Percentiles rank a stretch among this genome's conserved stretches.
Conservation (phyloP, 2,113 vertebrate genomes). For the Myrmecophaga tridactyla region DNA sequence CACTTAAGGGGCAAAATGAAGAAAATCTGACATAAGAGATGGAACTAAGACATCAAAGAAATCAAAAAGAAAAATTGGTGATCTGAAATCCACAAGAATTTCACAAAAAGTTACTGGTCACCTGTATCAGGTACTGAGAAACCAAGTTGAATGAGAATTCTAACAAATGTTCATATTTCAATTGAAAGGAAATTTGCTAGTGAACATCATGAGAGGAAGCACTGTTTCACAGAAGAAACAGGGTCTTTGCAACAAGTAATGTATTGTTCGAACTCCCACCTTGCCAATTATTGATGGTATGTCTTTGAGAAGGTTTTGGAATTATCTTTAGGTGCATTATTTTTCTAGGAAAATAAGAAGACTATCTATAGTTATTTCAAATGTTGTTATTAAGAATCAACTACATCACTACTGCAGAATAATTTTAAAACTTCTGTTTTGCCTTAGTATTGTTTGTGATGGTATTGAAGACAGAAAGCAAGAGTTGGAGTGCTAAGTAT, state of each 20-base stretch:
- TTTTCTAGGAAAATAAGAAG: not conserved
- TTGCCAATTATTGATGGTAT: not conserved
- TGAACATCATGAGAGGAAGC: not conserved
- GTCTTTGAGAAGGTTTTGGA: not conserved
- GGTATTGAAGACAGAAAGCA: not conserved
- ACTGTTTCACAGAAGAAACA: not conserved
- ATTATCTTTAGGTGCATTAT: not conserved
- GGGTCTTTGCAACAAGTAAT: not conserved
- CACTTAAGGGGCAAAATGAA: not conserved
- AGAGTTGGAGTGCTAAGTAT: not conserved
- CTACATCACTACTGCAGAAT: not conserved
- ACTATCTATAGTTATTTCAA: not conserved
- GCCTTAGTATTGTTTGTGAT: not conserved
- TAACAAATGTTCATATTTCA: not conserved
- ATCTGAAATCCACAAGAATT: not conserved
- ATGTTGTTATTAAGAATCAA: not conserved
- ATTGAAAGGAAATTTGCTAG: rapidly evolving
- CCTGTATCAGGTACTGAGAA: not conserved
- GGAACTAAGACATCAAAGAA: not conserved
- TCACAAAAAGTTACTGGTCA: not conserved
- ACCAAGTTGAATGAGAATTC: not conserved
- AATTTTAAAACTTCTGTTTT: not conserved
- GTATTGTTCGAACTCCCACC: not conserved
- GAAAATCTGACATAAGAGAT: not conserved
- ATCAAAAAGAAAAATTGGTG: not conserved